A percentile compares a stretch with the other conserved stretches of the same genome.
Conservation (phyloP, 2,113 vertebrate species). For the sheep (Ovis aries) region ARS-UI_Ramb_v3.0 NC_056066.1:67376501-67377000, state of each 20-base stretch:
- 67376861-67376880: background rate
- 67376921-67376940: background rate
- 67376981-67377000: background rate
- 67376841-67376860: background rate
- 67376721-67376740: background rate
- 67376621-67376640: constrained; percentile 22
- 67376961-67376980: constrained; percentile 10
- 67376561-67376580: background rate
- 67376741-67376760: constrained; percentile 13
- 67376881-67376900: background rate
- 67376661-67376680: constrained; percentile 5
- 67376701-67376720: constrained; percentile 49
- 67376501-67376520: background rate
- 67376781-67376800: background rate
- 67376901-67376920: background rate
- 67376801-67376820: constrained; percentile 36
- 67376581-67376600: background rate
- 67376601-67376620: background rate
- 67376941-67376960: constrained; percentile 5
- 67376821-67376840: background rate
- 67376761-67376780: constrained; percentile 30
- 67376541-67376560: background rate
- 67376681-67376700: background rate
- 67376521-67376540: background rate
- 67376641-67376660: background rate